phyloP scores from a whole-genome alignment of 2,888 invertebrate genomes.

The Macaria notata region DNA sequence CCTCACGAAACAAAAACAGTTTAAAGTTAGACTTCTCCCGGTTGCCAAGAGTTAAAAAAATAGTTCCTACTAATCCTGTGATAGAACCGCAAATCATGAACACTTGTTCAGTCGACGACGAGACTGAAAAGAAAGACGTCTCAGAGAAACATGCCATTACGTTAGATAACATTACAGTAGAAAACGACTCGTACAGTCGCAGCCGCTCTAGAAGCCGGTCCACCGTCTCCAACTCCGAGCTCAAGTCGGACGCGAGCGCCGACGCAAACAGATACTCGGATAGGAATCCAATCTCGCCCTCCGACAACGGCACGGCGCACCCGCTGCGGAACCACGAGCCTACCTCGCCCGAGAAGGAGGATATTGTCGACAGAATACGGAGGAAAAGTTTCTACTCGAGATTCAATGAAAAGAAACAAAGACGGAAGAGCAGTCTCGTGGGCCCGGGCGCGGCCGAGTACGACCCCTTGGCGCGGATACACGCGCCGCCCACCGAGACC shows the following conservation, averaged over 20 bases:
- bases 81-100: conserved; percentile 77
- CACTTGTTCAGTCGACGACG: conserved; percentile 58
- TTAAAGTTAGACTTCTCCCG: conserved; percentile 85
- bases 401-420: conserved; percentile 91
- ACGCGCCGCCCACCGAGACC: conserved; percentile 58
- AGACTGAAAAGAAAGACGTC: conserved; percentile 57
- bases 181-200: conserved; percentile 52
- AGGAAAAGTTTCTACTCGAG: conserved; percentile 94
- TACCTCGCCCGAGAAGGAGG: conserved; percentile 83
- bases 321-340: conserved; percentile 72
- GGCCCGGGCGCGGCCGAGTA: conserved; percentile 84
- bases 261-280: conserved; percentile 57
- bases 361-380: conserved; percentile 92
- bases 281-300: conserved; percentile 49
- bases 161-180: conserved; percentile 48
- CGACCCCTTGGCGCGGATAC: conserved; percentile 73
- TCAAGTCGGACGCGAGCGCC: conserved; percentile 66
- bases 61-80: conserved; percentile 81
- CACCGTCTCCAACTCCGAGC: conserved; percentile 73
- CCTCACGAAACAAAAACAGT: conserved; percentile 63
- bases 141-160: conserved; percentile 53
- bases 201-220: conserved; percentile 73
- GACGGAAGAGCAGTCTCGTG: conserved; percentile 86
- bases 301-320: conserved; percentile 52
- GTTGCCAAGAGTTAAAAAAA: conserved; percentile 82